phyloP scores from a whole-genome alignment of 2,113 vertebrate species.

The Hippolais icterina region DNA sequence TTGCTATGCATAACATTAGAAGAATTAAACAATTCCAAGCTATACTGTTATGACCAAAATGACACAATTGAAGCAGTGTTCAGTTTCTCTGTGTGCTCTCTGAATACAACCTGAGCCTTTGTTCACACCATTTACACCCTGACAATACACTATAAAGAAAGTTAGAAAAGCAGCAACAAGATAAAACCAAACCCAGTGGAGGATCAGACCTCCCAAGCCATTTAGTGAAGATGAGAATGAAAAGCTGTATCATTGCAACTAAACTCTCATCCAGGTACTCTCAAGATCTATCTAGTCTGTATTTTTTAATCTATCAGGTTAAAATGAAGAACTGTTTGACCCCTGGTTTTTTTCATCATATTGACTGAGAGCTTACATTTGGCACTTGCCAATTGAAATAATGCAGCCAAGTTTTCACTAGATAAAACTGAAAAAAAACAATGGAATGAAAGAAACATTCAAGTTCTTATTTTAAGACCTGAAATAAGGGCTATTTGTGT shows the following conservation, averaged over 20 bases:
- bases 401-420: background rate
- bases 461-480: background rate
- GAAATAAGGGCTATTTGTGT: background rate
- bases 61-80: background rate
- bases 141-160: background rate
- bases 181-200: background rate
- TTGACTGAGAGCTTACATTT: background rate
- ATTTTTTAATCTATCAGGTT: background rate
- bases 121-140: background rate
- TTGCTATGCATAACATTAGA: background rate
- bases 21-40: slow-evolving; percentile 21
- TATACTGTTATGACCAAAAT: background rate
- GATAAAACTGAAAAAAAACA: background rate
- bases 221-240: background rate
- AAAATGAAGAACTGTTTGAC: background rate
- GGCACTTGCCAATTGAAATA: background rate
- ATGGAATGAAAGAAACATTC: background rate
- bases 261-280: background rate
- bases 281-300: background rate
- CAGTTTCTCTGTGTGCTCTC: background rate
- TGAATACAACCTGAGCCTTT: background rate
- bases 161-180: background rate
- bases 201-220: background rate
- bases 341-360: background rate
- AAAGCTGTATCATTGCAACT: background rate